Evolutionary conservation across 1,140 invertebrate species (phyloP).

Genomic region (Dendroctonus ponderosae): DNA sequence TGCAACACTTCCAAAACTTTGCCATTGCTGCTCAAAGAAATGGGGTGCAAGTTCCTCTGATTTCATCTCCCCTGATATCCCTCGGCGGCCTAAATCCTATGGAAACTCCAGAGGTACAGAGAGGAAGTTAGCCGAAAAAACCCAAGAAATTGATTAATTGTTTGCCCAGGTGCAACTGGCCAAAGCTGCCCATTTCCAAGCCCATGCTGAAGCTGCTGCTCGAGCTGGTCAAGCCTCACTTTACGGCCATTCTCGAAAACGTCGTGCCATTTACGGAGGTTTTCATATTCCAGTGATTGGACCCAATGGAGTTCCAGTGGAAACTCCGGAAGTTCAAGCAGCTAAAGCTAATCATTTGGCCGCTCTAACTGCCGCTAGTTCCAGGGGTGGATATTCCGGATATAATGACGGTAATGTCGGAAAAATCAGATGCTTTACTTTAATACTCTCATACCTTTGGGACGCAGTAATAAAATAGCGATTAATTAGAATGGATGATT

Average conservation of each 20-base stretch:
- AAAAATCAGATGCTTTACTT: no score
- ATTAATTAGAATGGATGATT: no score
- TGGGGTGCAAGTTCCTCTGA: constrained; percentile 44
- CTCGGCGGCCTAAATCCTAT: constrained; percentile 36
- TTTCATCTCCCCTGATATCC: constrained; percentile 34
- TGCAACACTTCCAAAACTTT: constrained; percentile 60
- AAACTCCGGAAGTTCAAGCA: constrained; percentile 61
- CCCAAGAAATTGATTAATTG: constrained; percentile 43
- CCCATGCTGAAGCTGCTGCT: constrained; percentile 54
- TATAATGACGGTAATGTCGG: not conserved
- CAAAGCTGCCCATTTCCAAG: constrained; percentile 59
- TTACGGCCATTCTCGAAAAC: constrained; percentile 35
- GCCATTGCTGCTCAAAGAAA: constrained; percentile 56
- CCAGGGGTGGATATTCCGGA: constrained; percentile 28
- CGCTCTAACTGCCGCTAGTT: constrained; percentile 53
- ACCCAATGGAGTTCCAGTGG: constrained; percentile 48
- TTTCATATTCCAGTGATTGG: constrained; percentile 45
- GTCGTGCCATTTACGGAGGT: constrained; percentile 33
- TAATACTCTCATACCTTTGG: no score
- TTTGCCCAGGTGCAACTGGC: constrained; percentile 55
- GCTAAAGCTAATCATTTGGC: constrained; percentile 60
- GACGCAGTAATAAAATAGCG: no score
- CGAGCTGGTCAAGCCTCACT: constrained; percentile 33
- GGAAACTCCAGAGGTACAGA: constrained; percentile 53
- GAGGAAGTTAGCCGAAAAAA: not conserved